Evolutionary conservation across 2,888 invertebrate species (phyloP).

Genomic region (Orthosia incerta): DNA sequence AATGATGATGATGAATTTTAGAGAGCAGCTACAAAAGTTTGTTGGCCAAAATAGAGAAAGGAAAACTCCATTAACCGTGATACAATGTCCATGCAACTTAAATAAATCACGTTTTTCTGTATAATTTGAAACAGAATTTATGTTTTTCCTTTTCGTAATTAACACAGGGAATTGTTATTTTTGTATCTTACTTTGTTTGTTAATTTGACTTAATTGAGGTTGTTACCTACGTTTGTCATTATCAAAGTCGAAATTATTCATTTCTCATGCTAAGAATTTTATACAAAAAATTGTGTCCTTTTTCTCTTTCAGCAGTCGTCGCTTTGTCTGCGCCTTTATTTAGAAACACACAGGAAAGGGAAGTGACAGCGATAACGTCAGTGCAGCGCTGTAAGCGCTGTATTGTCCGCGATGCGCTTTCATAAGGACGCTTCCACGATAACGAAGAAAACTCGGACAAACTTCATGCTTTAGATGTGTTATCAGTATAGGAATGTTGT

Average conservation of each 20-base stretch:
- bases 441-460: conserved; percentile 44
- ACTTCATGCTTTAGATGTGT: conserved; percentile 19
- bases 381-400: conserved; percentile 64
- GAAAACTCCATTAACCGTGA: neutral
- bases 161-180: neutral
- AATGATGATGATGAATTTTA: too few relatives aligned
- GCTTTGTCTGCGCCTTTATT: conserved; percentile 63
- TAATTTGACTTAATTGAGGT: too few relatives aligned
- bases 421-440: conserved; percentile 61
- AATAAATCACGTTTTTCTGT: neutral
- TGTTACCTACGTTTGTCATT: neutral
- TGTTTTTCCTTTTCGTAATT: neutral
- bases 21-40: neutral
- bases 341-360: conserved; percentile 71
- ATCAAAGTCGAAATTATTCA: neutral
- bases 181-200: too few relatives aligned
- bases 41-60: neutral
- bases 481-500: conserved; percentile 7
- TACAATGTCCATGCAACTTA: neutral
- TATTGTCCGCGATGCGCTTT: conserved; percentile 70
- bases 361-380: conserved; percentile 75
- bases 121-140: neutral
- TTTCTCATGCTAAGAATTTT: neutral
- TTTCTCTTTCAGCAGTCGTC: conserved; percentile 38
- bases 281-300: conserved; percentile 1